A percentile compares a stretch with the other conserved stretches of the same genome.
Conservation (phyloP, 2,888 invertebrate species). For the Hypena proboscidalis region DNA sequence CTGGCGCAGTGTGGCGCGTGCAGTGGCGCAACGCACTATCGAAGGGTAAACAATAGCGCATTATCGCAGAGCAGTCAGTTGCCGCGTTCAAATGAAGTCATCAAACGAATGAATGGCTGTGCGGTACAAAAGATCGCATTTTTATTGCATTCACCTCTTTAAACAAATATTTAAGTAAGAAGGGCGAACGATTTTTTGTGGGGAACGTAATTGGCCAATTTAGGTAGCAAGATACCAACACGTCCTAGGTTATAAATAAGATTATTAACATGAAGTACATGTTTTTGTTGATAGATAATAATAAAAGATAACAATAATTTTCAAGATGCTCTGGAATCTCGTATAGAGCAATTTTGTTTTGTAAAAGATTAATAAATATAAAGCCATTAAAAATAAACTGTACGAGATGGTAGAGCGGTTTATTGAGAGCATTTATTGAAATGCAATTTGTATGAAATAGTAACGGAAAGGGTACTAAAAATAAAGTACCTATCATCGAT, state of each 20-base stretch:
- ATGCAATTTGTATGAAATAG: neutral
- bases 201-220: conserved; percentile 48
- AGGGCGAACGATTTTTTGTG: conserved; percentile 57
- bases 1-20: conserved; percentile 77
- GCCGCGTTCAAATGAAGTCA: conserved; percentile 83
- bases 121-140: conserved; percentile 78
- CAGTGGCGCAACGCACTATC: conserved; percentile 80
- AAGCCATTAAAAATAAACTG: neutral
- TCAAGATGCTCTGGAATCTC: neutral
- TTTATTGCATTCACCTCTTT: conserved; percentile 80
- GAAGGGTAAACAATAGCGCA: conserved; percentile 85
- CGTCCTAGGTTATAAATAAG: conserved; percentile 35
- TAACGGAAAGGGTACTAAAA: conserved; percentile 2
- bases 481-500: neutral
- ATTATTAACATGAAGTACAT: conserved; percentile 19
- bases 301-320: conserved; percentile 3
- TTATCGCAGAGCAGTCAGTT: conserved; percentile 81
- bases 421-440: neutral
- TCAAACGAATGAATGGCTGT: conserved; percentile 83
- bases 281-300: conserved; percentile 27
- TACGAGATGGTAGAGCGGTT: neutral
- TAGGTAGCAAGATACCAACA: conserved; percentile 43
- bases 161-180: conserved; percentile 76
- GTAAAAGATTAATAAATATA: neutral
- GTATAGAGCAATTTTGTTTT: neutral